Percentiles rank a stretch among this genome's conserved stretches.
Evolutionary conservation across 2,797 vertebrate genomes (phyloP).

Genomic region (Anniella stebbinsi): DNA sequence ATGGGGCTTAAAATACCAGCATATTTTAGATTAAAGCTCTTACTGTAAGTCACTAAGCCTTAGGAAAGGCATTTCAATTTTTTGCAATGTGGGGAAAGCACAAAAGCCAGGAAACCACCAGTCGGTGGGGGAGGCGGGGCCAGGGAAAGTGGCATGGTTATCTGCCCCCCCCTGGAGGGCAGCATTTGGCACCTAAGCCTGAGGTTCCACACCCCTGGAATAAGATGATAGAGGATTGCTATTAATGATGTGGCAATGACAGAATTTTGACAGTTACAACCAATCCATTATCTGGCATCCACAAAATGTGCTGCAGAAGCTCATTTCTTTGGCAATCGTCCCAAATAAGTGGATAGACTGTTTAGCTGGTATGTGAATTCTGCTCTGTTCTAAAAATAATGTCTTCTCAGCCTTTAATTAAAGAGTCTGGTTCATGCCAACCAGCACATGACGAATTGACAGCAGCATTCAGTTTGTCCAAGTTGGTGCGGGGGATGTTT

Average conservation of each 20-base stretch:
- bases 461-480: neutral
- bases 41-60: too few species aligned
- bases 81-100: too few species aligned
- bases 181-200: too few species aligned
- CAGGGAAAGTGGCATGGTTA: too few species aligned
- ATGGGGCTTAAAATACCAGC: too few species aligned
- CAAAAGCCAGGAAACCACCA: too few species aligned
- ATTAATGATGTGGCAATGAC: neutral
- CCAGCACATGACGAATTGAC: fast-evolving
- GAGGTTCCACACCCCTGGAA: neutral
- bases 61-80: too few species aligned
- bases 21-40: too few species aligned
- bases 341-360: neutral
- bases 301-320: neutral
- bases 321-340: neutral
- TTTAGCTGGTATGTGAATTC: neutral
- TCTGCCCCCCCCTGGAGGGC: too few species aligned
- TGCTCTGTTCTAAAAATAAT: neutral
- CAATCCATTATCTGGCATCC: neutral
- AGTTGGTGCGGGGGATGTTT: neutral
- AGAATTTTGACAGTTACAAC: neutral
- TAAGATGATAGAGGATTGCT: neutral
- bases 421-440: neutral
- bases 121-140: too few species aligned
- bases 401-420: neutral